These are phyloP conservation scores for Euzophera pinguis DNA, from an alignment of 2,888 invertebrate species.

Conservation along the genomic window DNA sequence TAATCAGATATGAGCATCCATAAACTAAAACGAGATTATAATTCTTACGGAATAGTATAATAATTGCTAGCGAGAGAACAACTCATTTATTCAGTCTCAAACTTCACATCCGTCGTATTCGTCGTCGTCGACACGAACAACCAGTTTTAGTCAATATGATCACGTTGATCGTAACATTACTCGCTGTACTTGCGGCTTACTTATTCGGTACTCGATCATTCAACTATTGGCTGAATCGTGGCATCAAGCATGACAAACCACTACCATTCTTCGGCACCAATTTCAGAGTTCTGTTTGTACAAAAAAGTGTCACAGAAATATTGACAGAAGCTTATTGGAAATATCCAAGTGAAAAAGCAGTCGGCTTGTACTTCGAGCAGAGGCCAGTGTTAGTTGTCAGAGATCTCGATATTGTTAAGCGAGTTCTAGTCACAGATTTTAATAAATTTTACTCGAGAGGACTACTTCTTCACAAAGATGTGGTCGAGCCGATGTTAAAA, in stretches of 20 bases:
- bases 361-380: conserved; percentile 43
- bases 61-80: no score
- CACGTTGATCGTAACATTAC: conserved; percentile 15
- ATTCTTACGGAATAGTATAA: no score
- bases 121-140: no score
- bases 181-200: conserved; percentile 30
- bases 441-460: conserved; percentile 42
- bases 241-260: conserved; percentile 45
- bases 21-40: no score
- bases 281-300: conserved; percentile 25
- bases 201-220: conserved; percentile 41
- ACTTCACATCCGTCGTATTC: no score
- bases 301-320: conserved; percentile 37
- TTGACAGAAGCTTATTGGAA: conserved; percentile 40
- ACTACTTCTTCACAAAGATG: conserved; percentile 32
- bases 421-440: conserved; percentile 43
- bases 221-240: conserved; percentile 41
- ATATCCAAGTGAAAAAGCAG: conserved; percentile 45
- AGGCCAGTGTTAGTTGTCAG: conserved; percentile 40
- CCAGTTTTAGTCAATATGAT: conserved; percentile 9
- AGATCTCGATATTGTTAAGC: conserved; percentile 44
- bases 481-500: conserved; percentile 45
- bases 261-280: conserved; percentile 40
- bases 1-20: no score
- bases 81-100: no score